These are phyloP conservation scores for Euplexia lucipara DNA, from an alignment of 2,888 invertebrate species.

Conservation along the genomic window DNA sequence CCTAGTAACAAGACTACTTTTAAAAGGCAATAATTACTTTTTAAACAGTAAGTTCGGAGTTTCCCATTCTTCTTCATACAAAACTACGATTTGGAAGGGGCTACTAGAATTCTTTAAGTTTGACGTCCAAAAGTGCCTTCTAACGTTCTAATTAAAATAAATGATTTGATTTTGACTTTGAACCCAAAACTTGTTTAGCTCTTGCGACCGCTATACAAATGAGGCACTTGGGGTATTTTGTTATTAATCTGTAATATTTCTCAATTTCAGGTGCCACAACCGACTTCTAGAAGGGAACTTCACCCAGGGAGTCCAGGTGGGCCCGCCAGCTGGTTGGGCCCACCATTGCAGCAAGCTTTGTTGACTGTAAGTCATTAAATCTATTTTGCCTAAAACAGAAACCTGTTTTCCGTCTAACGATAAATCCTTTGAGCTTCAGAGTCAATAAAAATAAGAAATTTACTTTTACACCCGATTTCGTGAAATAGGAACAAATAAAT, in stretches of 20 bases:
- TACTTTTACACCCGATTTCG: slow-evolving; percentile 28
- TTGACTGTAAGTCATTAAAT: slow-evolving; percentile 44
- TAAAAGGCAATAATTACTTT: too few species aligned
- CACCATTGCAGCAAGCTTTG: slow-evolving; percentile 68
- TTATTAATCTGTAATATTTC: slow-evolving; percentile 20
- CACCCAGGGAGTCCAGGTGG: slow-evolving; percentile 70
- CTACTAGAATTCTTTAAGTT: too few species aligned
- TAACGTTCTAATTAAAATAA: too few species aligned
- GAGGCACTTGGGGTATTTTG: neutral
- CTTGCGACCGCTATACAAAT: too few species aligned
- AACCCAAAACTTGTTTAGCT: too few species aligned
- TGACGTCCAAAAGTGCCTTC: too few species aligned
- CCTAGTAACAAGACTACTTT: too few species aligned
- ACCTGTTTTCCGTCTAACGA: too few species aligned
- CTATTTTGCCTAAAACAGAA: slow-evolving; percentile 8
- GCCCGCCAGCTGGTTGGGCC: slow-evolving; percentile 82
- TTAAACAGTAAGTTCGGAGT: too few species aligned
- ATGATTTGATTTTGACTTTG: too few species aligned
- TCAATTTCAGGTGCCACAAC: slow-evolving; percentile 73
- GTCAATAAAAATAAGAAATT: slow-evolving; percentile 43
- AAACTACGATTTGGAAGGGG: too few species aligned
- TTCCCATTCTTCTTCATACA: too few species aligned
- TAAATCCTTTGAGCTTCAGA: slow-evolving; percentile 36
- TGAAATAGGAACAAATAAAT: slow-evolving; percentile 28
- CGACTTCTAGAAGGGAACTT: slow-evolving; percentile 52